These are phyloP conservation scores for Tamandua tetradactyla DNA, from an alignment of 2,797 vertebrate genomes.

Conservation along the genomic window DNA sequence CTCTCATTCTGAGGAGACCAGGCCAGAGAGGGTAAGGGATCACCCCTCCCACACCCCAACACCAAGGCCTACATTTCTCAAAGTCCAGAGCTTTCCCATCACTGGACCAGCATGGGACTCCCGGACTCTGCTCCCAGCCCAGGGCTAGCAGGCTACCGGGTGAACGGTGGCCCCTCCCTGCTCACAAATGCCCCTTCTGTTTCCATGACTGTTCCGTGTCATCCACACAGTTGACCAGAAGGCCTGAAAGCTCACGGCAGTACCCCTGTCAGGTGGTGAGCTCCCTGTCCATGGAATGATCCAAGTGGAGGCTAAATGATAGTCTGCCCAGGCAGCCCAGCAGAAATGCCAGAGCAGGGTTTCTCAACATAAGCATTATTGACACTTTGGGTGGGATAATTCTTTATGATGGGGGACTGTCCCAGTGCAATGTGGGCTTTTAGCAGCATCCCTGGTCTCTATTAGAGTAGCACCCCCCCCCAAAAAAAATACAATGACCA, in stretches of 20 bases:
- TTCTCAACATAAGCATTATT: fast-evolving
- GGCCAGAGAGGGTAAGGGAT: background rate
- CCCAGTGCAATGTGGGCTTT: background rate
- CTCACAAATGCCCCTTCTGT: background rate
- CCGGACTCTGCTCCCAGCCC: background rate
- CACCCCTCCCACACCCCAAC: background rate
- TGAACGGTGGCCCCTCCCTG: background rate
- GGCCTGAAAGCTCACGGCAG: background rate
- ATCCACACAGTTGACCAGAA: background rate
- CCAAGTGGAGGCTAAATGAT: too few relatives aligned
- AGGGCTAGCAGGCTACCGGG: background rate
- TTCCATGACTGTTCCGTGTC: too few relatives aligned
- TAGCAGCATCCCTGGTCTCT: background rate
- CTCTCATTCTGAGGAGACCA: background rate
- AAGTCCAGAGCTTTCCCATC: background rate
- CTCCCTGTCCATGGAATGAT: background rate
- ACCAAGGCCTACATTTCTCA: background rate
- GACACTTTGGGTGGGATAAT: fast-evolving
- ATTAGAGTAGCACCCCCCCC: background rate
- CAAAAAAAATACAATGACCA: background rate
- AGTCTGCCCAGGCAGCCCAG: too few relatives aligned
- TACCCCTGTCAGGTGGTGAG: background rate
- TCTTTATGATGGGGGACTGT: too few relatives aligned
- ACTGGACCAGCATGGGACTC: background rate
- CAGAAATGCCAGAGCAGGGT: background rate